A percentile compares a stretch with the other conserved stretches of the same genome.
These are phyloP conservation scores for Macaria liturata DNA, from an alignment of 2,888 invertebrate species.

Conservation along the genomic window DNA sequence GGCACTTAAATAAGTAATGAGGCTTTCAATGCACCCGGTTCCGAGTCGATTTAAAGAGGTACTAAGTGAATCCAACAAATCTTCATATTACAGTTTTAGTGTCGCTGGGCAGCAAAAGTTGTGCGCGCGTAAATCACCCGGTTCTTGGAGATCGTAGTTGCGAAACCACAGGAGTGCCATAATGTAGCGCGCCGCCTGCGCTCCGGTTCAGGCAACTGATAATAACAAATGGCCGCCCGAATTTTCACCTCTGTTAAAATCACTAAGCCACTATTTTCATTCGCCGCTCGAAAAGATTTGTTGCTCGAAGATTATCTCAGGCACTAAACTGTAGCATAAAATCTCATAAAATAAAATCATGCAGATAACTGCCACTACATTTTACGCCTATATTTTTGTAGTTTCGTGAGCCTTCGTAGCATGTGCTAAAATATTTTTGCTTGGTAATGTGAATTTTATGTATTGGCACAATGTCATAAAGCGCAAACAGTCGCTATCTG, in stretches of 20 bases:
- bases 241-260: conserved; percentile 49
- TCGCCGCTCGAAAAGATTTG: conserved; percentile 22
- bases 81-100: conserved; percentile 51
- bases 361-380: conserved; percentile 22
- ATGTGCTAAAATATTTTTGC: conserved; percentile 13
- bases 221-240: conserved; percentile 58
- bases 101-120: conserved; percentile 49
- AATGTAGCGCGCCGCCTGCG: conserved; percentile 46
- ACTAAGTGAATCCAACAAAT: conserved; percentile 45
- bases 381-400: conserved; percentile 19
- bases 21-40: conserved; percentile 2
- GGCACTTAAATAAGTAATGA: conserved; percentile 13
- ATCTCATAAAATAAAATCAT: conserved; percentile 18
- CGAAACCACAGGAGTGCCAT: conserved; percentile 61
- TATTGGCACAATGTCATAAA: conserved; percentile 20
- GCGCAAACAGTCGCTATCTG: conserved; percentile 43
- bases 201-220: conserved; percentile 49
- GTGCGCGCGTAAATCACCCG: conserved; percentile 53
- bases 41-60: conserved; percentile 21
- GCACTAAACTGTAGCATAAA: conserved; percentile 14
- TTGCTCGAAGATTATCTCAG: conserved; percentile 19
- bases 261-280: conserved; percentile 34
- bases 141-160: conserved; percentile 58
- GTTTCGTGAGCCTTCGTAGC: conserved; percentile 9
- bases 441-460: conserved; percentile 16